Evolutionary conservation across 1,140 invertebrate genomes (phyloP).

Genomic region (Diorhabda elongata): DNA sequence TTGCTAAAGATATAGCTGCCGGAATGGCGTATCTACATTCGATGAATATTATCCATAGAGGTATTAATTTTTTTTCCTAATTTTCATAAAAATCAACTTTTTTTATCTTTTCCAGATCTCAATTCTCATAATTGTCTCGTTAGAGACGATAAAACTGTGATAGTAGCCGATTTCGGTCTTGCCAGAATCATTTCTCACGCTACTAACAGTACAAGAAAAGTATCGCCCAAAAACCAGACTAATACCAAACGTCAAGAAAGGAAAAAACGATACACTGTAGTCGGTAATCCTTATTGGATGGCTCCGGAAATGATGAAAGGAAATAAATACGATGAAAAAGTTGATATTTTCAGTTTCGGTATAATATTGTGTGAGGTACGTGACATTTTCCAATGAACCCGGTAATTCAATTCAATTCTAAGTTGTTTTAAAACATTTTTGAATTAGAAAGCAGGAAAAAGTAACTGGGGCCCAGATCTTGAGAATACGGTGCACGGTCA

Average conservation of each 20-base stretch:
- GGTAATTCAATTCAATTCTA: not conserved
- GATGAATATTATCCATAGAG: slow-evolving; percentile 88
- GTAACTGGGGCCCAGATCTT: too few relatives aligned
- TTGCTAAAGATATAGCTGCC: slow-evolving; percentile 86
- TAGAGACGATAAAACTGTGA: slow-evolving; percentile 76
- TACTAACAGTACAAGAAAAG: slow-evolving; percentile 44
- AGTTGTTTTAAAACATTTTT: slow-evolving; percentile 5
- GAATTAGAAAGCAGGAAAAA: too few relatives aligned
- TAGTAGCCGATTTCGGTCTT: slow-evolving; percentile 92
- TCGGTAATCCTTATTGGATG: slow-evolving; percentile 98
- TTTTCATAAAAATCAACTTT: not conserved
- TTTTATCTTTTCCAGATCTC: slow-evolving; percentile 58
- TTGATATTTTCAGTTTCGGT: slow-evolving; percentile 95
- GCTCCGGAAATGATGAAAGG: slow-evolving; percentile 97
- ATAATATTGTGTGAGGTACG: slow-evolving; percentile 91
- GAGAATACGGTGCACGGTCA: too few relatives aligned
- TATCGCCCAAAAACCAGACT: slow-evolving; percentile 31
- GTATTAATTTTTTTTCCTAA: not conserved
- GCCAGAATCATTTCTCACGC: slow-evolving; percentile 77
- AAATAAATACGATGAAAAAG: slow-evolving; percentile 93
- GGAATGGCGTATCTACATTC: slow-evolving; percentile 93
- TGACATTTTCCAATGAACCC: not conserved
- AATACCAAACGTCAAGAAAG: slow-evolving; percentile 54
- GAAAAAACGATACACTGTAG: slow-evolving; percentile 72
- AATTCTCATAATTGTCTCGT: slow-evolving; percentile 96